Evolutionary conservation across 2,888 invertebrate genomes (phyloP).

Genomic region (Coelopa pilipes): DNA sequence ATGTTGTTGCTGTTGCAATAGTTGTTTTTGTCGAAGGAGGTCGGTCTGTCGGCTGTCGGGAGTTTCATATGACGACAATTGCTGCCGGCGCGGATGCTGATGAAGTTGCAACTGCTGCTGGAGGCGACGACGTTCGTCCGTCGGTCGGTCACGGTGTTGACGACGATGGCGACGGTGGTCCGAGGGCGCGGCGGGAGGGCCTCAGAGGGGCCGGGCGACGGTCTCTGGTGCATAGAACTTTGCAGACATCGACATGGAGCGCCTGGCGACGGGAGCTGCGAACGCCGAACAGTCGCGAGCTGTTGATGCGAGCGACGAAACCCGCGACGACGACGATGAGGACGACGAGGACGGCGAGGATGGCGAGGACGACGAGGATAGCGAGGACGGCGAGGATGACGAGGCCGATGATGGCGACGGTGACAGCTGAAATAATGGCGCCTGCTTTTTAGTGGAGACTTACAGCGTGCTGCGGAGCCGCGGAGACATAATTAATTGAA

Average conservation of each 20-base stretch:
- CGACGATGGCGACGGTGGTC: conserved; percentile 14
- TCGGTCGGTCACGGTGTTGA: neutral
- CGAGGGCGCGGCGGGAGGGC: conserved; percentile 8
- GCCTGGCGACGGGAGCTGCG: neutral
- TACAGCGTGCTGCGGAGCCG: no score
- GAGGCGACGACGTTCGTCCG: conserved; percentile 5
- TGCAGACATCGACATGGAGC: conserved; percentile 30
- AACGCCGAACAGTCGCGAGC: no score
- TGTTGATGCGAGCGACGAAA: conserved; percentile 11
- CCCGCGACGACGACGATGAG: conserved; percentile 22
- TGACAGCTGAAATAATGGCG: no score
- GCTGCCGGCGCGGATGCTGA: conserved; percentile 13
- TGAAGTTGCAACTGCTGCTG: conserved; percentile 1
- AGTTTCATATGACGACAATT: conserved; percentile 20
- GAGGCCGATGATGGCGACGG: neutral
- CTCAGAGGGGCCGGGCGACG: neutral
- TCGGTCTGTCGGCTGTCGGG: neutral
- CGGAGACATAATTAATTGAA: no score
- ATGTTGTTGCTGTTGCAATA: neutral
- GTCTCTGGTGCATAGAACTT: conserved; percentile 35
- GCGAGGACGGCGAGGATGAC: no score
- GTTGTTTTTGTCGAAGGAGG: conserved; percentile 5
- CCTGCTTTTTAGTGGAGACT: no score
- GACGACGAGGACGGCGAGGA: neutral
- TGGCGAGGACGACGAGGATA: no score